Conservation (phyloP, 2,888 invertebrate species). For the Bhutanitis thaidina region DNA sequence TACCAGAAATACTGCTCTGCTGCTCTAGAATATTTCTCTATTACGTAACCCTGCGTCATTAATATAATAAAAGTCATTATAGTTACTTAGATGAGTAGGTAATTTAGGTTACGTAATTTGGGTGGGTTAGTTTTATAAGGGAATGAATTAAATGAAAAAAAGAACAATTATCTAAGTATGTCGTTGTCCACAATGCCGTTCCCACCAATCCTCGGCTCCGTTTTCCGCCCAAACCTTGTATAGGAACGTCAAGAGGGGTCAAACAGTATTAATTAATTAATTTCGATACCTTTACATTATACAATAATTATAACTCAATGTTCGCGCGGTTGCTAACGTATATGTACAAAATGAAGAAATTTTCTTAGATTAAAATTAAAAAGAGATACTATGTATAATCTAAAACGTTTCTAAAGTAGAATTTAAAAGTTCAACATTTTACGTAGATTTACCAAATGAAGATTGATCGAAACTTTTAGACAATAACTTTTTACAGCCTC, state of each 20-base stretch:
- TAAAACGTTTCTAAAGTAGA: slow-evolving; percentile 44
- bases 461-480: slow-evolving; percentile 69
- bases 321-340: slow-evolving; percentile 45
- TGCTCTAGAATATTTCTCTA: too few relatives aligned
- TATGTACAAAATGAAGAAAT: slow-evolving; percentile 33
- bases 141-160: slow-evolving; percentile 6
- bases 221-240: slow-evolving; percentile 31
- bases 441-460: slow-evolving; percentile 53
- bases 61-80: too few relatives aligned
- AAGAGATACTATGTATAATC: slow-evolving; percentile 35
- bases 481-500: slow-evolving; percentile 75
- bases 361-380: slow-evolving; percentile 25
- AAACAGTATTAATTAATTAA: slow-evolving; percentile 76
- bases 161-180: not conserved
- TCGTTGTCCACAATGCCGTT: slow-evolving; percentile 16
- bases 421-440: slow-evolving; percentile 39
- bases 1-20: too few relatives aligned
- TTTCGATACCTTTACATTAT: slow-evolving; percentile 59
- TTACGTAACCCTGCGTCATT: too few relatives aligned
- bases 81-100: too few relatives aligned
- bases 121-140: slow-evolving; percentile 7
- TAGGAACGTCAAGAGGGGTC: slow-evolving; percentile 56
- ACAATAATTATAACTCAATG: slow-evolving; percentile 44
- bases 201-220: slow-evolving; percentile 36
- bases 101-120: not conserved